Conservation (phyloP, 2,888 invertebrate species). For the Idaea straminata region DNA sequence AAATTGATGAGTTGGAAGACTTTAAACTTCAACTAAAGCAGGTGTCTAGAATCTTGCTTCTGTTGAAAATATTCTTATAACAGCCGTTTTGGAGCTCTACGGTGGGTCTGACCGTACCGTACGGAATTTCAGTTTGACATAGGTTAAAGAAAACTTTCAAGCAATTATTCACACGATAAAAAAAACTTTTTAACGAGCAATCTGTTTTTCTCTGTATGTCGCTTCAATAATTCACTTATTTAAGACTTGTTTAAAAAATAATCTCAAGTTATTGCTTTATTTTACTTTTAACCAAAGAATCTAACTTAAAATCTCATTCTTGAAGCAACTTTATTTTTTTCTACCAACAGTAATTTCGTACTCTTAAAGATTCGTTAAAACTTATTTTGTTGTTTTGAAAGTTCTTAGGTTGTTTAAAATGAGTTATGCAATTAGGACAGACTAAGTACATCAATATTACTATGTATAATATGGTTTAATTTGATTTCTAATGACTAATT, state of each 20-base stretch:
- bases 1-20: no score
- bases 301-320: not conserved
- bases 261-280: not conserved
- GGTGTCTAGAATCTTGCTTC: no score
- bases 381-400: conserved; percentile 4
- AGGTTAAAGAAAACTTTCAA: not conserved
- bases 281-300: not conserved
- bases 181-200: not conserved
- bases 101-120: no score
- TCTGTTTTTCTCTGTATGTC: not conserved
- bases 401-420: conserved; percentile 7
- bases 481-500: no score
- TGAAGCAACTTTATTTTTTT: not conserved
- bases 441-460: conserved; percentile 24
- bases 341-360: conserved; percentile 2
- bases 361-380: conserved; percentile 6
- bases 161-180: not conserved
- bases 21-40: no score
- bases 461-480: not conserved
- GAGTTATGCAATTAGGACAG: not conserved
- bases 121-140: not conserved
- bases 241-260: not conserved
- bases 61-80: no score
- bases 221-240: not conserved
- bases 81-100: no score